A percentile compares a stretch with the other conserved stretches of the same genome.
Conservation (phyloP, 2,797 vertebrate species). For the Cygnus olor region DNA sequence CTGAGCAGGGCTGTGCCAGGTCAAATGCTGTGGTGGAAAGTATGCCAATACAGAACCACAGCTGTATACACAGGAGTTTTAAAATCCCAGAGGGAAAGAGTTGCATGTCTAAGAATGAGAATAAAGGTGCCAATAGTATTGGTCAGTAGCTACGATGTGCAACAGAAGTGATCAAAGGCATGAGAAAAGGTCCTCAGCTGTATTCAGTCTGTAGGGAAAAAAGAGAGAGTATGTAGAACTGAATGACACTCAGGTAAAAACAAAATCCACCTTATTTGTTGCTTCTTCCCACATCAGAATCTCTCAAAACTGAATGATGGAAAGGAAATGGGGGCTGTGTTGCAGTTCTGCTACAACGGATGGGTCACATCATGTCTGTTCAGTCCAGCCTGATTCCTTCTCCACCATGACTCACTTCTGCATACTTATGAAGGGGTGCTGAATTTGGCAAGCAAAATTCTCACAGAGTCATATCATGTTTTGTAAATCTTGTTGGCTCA, state of each 20-base stretch:
- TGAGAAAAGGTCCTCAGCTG: background rate
- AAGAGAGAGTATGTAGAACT: background rate
- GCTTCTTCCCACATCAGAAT: background rate
- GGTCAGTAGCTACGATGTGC: background rate
- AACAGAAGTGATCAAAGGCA: background rate
- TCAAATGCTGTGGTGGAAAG: background rate
- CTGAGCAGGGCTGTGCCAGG: background rate
- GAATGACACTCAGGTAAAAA: background rate
- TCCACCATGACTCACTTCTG: background rate
- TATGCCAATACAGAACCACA: background rate
- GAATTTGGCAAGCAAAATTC: constrained; percentile 61
- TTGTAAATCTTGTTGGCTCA: constrained; percentile 44
- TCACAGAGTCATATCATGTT: background rate
- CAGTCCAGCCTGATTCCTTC: constrained; percentile 15
- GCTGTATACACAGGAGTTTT: background rate
- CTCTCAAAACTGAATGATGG: background rate
- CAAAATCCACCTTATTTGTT: background rate
- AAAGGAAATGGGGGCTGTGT: accelerated
- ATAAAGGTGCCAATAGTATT: background rate
- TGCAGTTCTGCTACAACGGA: background rate
- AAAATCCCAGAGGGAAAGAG: background rate
- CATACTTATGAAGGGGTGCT: background rate
- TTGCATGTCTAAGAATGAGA: background rate
- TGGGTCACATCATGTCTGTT: background rate
- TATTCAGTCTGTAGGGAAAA: background rate